phyloP scores from a whole-genome alignment of 1,140 invertebrate species.

The Lordiphosa mommai region DNA sequence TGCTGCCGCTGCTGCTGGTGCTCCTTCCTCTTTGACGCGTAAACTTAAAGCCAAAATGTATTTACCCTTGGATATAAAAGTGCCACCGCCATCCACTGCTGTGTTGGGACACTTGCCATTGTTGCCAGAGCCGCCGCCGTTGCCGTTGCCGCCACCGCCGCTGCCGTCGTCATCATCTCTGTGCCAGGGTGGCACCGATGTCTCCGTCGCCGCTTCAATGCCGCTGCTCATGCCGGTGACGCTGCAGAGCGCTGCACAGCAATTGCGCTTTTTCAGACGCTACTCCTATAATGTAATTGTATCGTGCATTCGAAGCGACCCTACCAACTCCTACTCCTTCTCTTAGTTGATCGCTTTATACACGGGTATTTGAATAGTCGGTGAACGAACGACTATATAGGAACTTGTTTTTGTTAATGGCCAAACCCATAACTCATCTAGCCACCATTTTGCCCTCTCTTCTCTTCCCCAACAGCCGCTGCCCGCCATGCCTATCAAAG shows the following conservation, averaged over 20 bases:
- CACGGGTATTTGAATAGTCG: not conserved
- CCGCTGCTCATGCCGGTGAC: conserved; percentile 68
- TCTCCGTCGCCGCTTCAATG: conserved; percentile 15
- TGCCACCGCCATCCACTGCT: conserved; percentile 26
- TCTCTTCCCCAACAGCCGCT: conserved; percentile 50
- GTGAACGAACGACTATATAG: no score
- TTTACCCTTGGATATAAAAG: conserved; percentile 53
- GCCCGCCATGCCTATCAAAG: conserved; percentile 74
- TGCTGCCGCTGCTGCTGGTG: conserved; percentile 9
- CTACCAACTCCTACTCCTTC: not conserved
- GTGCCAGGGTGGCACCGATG: not conserved
- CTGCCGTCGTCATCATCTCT: not conserved
- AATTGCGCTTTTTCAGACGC: conserved; percentile 78
- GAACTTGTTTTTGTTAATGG: no score
- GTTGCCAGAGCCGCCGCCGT: conserved; percentile 26
- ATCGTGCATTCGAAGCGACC: conserved; percentile 72
- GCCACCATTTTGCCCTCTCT: conserved; percentile 2
- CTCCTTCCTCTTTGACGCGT: conserved; percentile 6
- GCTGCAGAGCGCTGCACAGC: conserved; percentile 68
- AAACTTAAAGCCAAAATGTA: conserved; percentile 55
- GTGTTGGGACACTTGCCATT: conserved; percentile 25
- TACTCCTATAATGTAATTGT: conserved; percentile 80
- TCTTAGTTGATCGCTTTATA: not conserved
- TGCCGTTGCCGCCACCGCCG: conserved; percentile 17
- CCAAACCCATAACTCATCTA: conserved; percentile 2